A percentile compares a stretch with the other conserved stretches of the same genome.
Conservation (phyloP, 2,888 invertebrate species). For the Trypoxylon attenuatum region DNA sequence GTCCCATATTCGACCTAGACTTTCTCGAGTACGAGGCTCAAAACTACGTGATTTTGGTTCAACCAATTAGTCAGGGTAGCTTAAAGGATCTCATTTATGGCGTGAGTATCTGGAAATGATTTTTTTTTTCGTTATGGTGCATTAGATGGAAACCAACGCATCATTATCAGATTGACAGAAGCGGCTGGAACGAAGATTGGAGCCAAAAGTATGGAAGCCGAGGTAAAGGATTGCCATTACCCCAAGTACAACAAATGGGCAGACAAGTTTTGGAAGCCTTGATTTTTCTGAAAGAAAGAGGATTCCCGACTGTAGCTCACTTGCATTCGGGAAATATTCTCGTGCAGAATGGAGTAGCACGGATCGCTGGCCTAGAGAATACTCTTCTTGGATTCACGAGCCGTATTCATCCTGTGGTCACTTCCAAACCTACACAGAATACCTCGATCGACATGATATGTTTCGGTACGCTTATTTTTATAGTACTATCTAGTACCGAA, state of each 20-base stretch:
- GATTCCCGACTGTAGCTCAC: constrained; percentile 91
- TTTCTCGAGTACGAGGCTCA: constrained; percentile 77
- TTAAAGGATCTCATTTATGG: constrained; percentile 93
- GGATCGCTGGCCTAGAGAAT: constrained; percentile 92
- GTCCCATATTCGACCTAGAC: constrained; percentile 91
- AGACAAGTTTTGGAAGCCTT: constrained; percentile 91
- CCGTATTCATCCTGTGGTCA: constrained; percentile 77
- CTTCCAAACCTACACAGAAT: constrained; percentile 75
- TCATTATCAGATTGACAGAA: constrained; percentile 70
- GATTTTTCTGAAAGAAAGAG: constrained; percentile 89
- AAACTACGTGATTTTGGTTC: constrained; percentile 83
- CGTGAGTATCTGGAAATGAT: constrained; percentile 73
- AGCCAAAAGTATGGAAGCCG: constrained; percentile 83
- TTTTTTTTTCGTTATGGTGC: too few relatives aligned
- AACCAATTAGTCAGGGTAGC: constrained; percentile 91
- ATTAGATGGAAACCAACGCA: not conserved
- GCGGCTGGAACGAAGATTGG: constrained; percentile 88
- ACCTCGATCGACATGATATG: constrained; percentile 81
- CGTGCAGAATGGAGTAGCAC: constrained; percentile 92
- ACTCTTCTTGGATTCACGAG: constrained; percentile 86
- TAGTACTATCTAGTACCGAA: not conserved
- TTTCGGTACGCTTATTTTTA: constrained; percentile 78
- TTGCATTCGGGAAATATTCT: constrained; percentile 94
- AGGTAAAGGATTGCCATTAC: constrained; percentile 83
- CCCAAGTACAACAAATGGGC: constrained; percentile 90